These are phyloP conservation scores for Regulus satrapa DNA, from an alignment of 2,113 vertebrate species.

Conservation along the genomic window DNA sequence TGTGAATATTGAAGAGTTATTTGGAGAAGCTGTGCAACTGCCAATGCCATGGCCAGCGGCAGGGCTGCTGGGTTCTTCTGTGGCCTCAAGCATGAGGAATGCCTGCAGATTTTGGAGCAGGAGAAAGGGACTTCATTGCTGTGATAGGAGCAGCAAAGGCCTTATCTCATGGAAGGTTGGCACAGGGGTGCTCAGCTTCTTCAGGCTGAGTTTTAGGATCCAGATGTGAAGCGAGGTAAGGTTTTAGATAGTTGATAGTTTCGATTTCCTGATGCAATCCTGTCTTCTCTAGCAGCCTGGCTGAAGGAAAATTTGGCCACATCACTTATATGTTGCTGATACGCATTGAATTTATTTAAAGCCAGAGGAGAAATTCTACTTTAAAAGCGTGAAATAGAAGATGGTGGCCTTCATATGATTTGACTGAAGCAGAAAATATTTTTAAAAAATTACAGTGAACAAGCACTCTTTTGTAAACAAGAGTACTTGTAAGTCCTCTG, in stretches of 20 bases:
- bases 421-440: background rate
- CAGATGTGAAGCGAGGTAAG: background rate
- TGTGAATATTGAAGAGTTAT: background rate
- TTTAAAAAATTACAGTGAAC: background rate
- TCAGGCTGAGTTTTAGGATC: background rate
- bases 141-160: rapidly evolving
- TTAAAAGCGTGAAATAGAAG: background rate
- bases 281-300: background rate
- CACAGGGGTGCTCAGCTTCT: background rate
- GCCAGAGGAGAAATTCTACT: background rate
- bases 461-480: background rate
- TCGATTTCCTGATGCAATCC: rapidly evolving
- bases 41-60: rapidly evolving
- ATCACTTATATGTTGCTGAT: background rate
- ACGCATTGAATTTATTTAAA: background rate
- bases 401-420: background rate
- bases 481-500: background rate
- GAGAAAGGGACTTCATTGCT: background rate
- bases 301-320: background rate
- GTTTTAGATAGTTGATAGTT: background rate
- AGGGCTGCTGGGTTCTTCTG: background rate
- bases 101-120: background rate
- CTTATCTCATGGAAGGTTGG: rapidly evolving
- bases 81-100: background rate
- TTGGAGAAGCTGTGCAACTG: background rate